Evolutionary conservation across 2,797 vertebrate genomes (phyloP), one percentile per base, ranked within the genome.

Genomic region (Crypturellus tataupa): DNA sequence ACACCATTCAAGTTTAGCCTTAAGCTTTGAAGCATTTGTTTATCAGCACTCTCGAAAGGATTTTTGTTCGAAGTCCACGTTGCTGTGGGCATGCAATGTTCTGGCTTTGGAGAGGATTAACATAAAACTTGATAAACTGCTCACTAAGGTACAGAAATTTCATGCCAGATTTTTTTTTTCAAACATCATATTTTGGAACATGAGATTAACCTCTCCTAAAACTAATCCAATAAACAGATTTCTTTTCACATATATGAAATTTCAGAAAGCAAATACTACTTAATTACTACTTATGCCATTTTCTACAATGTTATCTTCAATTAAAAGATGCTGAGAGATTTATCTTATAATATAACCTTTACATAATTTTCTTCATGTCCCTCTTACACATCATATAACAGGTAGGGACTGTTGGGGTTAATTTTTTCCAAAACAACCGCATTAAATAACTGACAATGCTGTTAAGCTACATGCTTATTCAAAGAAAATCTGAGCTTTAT

Each of bases 31-130:
- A 90, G n/a, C 23, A 40, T 7, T 56, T 53, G 35, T 62, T 37
- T 62, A 60, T 55, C 21, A 68, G 10, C 21, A 27, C 39, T 68
- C 80, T 12, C 44, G 71, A 72, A 51, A 75, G 4, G 20, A 73
- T 85, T 1, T 21, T 10, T 47, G 25, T 64, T 80, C 47, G 10
- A 81, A 71, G 27, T 7, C 58, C 24, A 33, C 7, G 10, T 21
- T 53, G 44, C n/a, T 65, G 44, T 0, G 47, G 3, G 3, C 25
- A 37, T 9, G 37, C 8, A 53, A 33, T 11, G 53, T 4, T 16
- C 31, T 65, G 21, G 8, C 35, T 79, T 60, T 37, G 60, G 24
- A 77, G 24, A 37, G 15, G 8, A 64, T n/a, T 18, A 56, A 12
- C 9, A 37, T 33, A 72, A 72, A 72, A 76, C 5, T 17, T n/a